A percentile compares a stretch with the other conserved stretches of the same genome.
Evolutionary conservation across 2,888 invertebrate species (phyloP).

Genomic region (Drosophila villosipedis): DNA sequence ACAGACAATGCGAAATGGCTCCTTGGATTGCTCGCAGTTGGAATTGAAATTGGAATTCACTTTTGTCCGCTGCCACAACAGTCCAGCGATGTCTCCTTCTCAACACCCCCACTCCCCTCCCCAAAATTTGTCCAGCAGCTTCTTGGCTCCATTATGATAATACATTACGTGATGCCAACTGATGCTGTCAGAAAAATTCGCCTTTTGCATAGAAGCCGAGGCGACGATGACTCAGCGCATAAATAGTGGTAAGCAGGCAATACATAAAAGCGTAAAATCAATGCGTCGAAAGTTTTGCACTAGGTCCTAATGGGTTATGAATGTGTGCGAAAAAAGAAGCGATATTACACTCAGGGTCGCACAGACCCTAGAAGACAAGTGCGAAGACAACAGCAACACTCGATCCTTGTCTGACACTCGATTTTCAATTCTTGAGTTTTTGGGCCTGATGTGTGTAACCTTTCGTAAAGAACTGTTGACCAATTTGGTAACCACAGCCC

Average conservation of each 20-base stretch:
- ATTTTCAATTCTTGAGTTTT: background rate
- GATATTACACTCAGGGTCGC: background rate
- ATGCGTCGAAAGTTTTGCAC: too few relatives aligned
- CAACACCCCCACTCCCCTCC: background rate
- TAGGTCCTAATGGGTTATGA: background rate
- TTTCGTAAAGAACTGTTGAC: background rate
- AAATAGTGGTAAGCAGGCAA: background rate
- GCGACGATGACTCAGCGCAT: constrained; percentile 53
- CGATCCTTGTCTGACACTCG: background rate
- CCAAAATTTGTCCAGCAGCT: constrained; percentile 9
- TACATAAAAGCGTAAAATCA: too few relatives aligned
- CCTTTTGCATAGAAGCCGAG: constrained; percentile 11
- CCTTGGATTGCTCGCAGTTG: constrained; percentile 61
- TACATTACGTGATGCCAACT: constrained; percentile 75
- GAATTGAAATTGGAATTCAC: constrained; percentile 76
- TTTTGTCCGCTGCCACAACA: constrained; percentile 58
- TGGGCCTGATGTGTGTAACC: background rate
- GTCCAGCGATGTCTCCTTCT: background rate
- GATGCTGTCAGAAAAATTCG: constrained; percentile 52
- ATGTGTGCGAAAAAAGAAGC: background rate
- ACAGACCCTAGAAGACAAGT: background rate
- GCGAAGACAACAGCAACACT: background rate
- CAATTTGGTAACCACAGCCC: background rate
- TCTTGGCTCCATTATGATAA: constrained; percentile 71
- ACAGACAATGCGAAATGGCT: constrained; percentile 60